Evolutionary conservation across 2,797 vertebrate genomes (phyloP).

Genomic region (Chrysocyon brachyurus): DNA sequence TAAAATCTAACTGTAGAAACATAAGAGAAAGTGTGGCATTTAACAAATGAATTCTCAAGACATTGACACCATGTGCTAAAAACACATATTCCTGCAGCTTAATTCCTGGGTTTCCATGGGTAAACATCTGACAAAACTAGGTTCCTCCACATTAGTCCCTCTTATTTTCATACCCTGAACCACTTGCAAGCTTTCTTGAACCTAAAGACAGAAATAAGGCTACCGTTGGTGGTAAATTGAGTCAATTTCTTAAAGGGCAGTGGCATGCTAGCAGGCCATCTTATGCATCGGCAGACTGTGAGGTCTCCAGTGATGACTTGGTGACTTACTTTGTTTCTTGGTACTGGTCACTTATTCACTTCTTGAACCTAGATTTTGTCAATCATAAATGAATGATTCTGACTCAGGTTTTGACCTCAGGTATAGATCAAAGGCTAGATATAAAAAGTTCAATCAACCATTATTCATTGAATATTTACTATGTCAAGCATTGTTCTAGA

Average conservation of each 20-base stretch:
- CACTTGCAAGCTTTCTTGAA: not conserved
- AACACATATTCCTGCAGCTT: not conserved
- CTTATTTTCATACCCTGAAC: not conserved
- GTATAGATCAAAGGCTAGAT: not conserved
- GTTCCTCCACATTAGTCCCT: not conserved
- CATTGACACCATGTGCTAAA: not conserved
- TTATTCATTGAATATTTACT: not conserved
- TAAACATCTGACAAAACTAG: not conserved
- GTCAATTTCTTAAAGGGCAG: not conserved
- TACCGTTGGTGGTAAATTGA: not conserved
- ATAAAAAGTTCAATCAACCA: not conserved
- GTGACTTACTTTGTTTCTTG: not conserved
- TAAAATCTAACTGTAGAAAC: not conserved
- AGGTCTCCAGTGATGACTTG: not conserved
- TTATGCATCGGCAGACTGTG: not conserved
- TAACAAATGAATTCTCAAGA: not conserved
- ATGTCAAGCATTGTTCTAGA: not conserved
- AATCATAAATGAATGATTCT: not conserved
- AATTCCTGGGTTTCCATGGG: not conserved
- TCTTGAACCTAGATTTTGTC: not conserved
- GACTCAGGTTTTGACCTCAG: not conserved
- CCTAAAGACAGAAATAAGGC: not conserved
- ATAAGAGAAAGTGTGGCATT: not conserved
- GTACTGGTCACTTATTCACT: not conserved
- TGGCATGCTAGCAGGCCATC: not conserved